Evolutionary conservation across 2,888 invertebrate species (phyloP), one percentile per base, ranked within the genome.

Genomic region (Diarsia dahlii): DNA sequence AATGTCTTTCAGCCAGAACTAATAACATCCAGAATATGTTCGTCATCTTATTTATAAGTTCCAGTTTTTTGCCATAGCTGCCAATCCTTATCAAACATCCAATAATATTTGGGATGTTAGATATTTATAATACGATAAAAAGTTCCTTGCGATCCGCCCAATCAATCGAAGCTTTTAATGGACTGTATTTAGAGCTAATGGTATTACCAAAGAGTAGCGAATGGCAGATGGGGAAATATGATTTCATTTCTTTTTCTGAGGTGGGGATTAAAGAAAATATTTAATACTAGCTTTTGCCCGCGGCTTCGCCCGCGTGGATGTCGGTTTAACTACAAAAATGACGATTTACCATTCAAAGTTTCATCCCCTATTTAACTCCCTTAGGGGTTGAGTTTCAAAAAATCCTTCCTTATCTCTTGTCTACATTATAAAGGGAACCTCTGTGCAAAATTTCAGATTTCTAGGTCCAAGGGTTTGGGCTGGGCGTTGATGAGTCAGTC

Each of bases 91-190:
- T 93, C 93, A 92, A 87, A 87, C 80, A 78, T 90, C 81, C 83
- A 91, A 92, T 90, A 92, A 91, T 92, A 92, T 91, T 93, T 89
- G 86, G 86, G 86, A 90, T 88, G 92, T 92, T 91, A 92, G 93
- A 93, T 93, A 91, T 90, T 90, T 89, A 84, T 87, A 88, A 78
- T 79, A 77, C 81, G 93, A 94, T 93, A 94, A 92, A 92, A 90
- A 89, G 89, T 89, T 90, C 87, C 88, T 89, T 89, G 88, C 87
- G 89, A 89, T 88, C 92, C 92, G 90, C 90, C 93, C 92, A 92
- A 94, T 93, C 93, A 93, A 94, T 94, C 91, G 93, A 75, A 86
- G 91, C 92, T 91, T 92, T 91, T 94, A 94, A 92, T 93, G 92
- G 92, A 90, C 91, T 92, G 89, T 93, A 92, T 94, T 93, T 93